Base-by-base conservation (phyloP, 2,888 invertebrate species). In the Diarsia brunnea region DNA sequence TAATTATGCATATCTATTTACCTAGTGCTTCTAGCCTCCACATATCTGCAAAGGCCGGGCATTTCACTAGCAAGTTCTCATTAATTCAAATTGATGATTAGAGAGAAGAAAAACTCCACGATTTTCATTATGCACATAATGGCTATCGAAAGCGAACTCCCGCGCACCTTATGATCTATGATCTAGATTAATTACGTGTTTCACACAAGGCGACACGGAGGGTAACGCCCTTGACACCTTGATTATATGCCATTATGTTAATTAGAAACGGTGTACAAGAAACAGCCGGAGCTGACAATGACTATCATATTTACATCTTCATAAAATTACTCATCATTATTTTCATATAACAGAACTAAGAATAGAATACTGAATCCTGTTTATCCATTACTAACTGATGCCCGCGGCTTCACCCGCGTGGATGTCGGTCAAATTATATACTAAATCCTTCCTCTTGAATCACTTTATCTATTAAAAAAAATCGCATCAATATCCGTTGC, bases 111-210 rank as follows among this genome's bases (percentile, higher is more conserved):
- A 88, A 89, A 88, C 84, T 79, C 74, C 10, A 70, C 76, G 80
- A 85, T 89, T 89, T 86, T 75, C 87, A 89, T 89, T 84, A 79
- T 83, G 81, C 84, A 87, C 86, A 92, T 92, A 92, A 91, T 91
- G 84, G 73, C 65, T 81, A 90, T 85, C 86, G 90, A 91, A 86
- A 92, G 92, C 89, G 87, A 90, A 87, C 84, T 89, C 84, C 79
- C 88, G 84, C 83, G 84, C 84, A 65, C 71, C 80, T 78, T 78
- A 85, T 86, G 78, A 86, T 87, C 84, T 75, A 73, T 73, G 43
- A 73, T 80, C 60, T 76, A 79, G 78, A 75, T 87, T 86, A 85
- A 88, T 84, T 80, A 82, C 83, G 75, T 72, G 27, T 61, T 76
- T 84, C 86, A 38, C 82, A 78, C 73, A 58, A 75, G 69, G 73